phyloP scores from a whole-genome alignment of 1,140 invertebrate genomes.

The Mizuhopecten yessoensis region DNA sequence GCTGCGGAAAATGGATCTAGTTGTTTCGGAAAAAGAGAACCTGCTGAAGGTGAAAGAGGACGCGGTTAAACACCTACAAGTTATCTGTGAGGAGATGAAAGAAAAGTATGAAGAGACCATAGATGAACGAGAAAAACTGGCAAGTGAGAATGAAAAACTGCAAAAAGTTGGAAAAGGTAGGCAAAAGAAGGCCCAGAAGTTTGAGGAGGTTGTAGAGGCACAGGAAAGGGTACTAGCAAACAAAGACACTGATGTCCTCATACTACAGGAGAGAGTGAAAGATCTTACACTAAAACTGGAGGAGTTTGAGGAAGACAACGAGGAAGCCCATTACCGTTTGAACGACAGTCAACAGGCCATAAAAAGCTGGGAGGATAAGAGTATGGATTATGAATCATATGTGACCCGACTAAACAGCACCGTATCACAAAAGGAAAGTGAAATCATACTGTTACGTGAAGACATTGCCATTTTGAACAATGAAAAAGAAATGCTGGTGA shows the following conservation, averaged over 20 bases:
- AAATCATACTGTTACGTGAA: constrained; percentile 52
- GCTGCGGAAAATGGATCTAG: constrained; percentile 51
- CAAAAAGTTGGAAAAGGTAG: constrained; percentile 63
- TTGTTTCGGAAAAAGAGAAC: constrained; percentile 40
- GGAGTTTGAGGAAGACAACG: constrained; percentile 63
- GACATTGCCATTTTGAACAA: constrained; percentile 25
- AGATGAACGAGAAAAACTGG: constrained; percentile 52
- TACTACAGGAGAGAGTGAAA: constrained; percentile 59
- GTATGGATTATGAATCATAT: constrained; percentile 26
- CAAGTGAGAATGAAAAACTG: constrained; percentile 50
- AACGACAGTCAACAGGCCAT: constrained; percentile 50
- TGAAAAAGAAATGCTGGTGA: constrained; percentile 53
- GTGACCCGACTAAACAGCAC: constrained; percentile 22
- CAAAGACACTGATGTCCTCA: constrained; percentile 62
- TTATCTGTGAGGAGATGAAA: constrained; percentile 37
- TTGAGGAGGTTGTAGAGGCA: constrained; percentile 61
- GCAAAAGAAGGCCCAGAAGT: constrained; percentile 63
- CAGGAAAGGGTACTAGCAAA: constrained; percentile 57
- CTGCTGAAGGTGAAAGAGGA: constrained; percentile 57
- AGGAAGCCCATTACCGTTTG: constrained; percentile 54
- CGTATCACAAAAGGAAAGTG: constrained; percentile 49
- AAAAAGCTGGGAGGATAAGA: constrained; percentile 48
- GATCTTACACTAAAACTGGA: constrained; percentile 64
- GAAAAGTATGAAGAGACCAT: constrained; percentile 41
- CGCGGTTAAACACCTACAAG: constrained; percentile 44